These are phyloP conservation scores for Umimayanthus chanpuru DNA, from an alignment of 92 coral and sea anemone species.

Conservation along the genomic window DNA sequence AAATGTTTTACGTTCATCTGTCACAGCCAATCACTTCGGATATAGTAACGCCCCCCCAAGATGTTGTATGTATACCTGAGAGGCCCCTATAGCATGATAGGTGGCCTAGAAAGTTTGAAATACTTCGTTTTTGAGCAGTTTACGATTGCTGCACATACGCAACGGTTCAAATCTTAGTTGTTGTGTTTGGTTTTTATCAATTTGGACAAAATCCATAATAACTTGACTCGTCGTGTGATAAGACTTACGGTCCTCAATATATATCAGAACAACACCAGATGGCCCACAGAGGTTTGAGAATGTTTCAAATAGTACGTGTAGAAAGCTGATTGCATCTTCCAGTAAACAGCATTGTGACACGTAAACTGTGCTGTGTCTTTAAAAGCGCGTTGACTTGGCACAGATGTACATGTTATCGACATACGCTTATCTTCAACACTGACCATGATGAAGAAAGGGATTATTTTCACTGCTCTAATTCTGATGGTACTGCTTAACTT, in stretches of 20 bases:
- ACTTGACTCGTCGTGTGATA: background rate
- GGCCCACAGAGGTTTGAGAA: background rate
- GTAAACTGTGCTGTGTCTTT: conserved; percentile 5
- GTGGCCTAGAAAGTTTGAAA: background rate
- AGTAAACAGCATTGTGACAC: background rate
- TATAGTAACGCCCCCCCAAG: background rate
- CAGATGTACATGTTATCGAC: background rate
- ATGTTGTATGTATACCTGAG: no score
- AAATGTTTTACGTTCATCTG: background rate
- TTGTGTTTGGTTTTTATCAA: background rate
- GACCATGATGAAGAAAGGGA: background rate
- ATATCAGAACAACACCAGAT: conserved; percentile 3
- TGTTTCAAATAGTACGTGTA: background rate
- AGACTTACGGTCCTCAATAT: background rate
- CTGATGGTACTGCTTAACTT: background rate
- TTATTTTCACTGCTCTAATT: background rate
- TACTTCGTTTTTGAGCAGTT: background rate
- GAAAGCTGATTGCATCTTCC: background rate
- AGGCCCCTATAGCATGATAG: background rate
- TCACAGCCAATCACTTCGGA: background rate
- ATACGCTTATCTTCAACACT: background rate
- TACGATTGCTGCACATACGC: background rate
- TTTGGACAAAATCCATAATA: background rate
- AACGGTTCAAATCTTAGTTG: background rate
- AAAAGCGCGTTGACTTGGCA: background rate